phyloP scores from a whole-genome alignment of 2,888 invertebrate genomes.

The Tubulanus polymorphus region DNA sequence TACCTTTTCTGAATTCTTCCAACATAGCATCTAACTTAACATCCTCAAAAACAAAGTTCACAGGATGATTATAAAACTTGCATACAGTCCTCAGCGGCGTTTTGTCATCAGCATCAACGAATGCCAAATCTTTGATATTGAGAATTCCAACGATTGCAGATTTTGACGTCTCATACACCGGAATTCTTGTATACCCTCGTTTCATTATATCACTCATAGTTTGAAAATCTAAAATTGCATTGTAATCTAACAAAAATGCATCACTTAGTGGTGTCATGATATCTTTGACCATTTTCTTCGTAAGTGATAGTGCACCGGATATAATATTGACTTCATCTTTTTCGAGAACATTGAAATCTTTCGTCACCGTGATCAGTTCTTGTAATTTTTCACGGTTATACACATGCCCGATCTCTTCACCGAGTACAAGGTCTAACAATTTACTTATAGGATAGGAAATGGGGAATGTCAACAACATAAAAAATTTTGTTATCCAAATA shows the following conservation, averaged over 20 bases:
- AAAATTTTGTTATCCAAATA: slow-evolving; percentile 83
- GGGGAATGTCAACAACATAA: slow-evolving; percentile 92
- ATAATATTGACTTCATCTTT: slow-evolving; percentile 93
- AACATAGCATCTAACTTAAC: slow-evolving; percentile 92
- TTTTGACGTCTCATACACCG: slow-evolving; percentile 76
- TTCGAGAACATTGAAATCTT: slow-evolving; percentile 43
- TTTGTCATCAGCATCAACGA: slow-evolving; percentile 97
- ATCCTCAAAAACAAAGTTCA: slow-evolving; percentile 94
- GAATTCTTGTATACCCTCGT: slow-evolving; percentile 84
- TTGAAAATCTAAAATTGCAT: slow-evolving; percentile 87
- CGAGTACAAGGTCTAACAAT: slow-evolving; percentile 81
- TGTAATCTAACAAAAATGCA: slow-evolving; percentile 91
- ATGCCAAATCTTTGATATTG: slow-evolving; percentile 96
- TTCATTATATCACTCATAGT: slow-evolving; percentile 96
- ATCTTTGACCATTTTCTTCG: slow-evolving; percentile 86
- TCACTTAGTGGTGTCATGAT: slow-evolving; percentile 95
- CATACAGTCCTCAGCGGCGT: slow-evolving; percentile 87
- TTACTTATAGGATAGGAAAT: slow-evolving; percentile 85
- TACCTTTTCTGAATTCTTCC: slow-evolving; percentile 94
- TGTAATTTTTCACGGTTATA: slow-evolving; percentile 94
- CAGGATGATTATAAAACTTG: slow-evolving; percentile 87
- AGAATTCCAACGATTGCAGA: slow-evolving; percentile 88
- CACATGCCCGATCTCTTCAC: slow-evolving; percentile 95
- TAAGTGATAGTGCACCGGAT: slow-evolving; percentile 90
- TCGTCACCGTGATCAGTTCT: slow-evolving; percentile 69